Percentiles rank a stretch among this genome's conserved stretches.
phyloP scores from a whole-genome alignment of 35 echinoderm and acorn worm species.

The Heliocidaris tuberculata region DNA sequence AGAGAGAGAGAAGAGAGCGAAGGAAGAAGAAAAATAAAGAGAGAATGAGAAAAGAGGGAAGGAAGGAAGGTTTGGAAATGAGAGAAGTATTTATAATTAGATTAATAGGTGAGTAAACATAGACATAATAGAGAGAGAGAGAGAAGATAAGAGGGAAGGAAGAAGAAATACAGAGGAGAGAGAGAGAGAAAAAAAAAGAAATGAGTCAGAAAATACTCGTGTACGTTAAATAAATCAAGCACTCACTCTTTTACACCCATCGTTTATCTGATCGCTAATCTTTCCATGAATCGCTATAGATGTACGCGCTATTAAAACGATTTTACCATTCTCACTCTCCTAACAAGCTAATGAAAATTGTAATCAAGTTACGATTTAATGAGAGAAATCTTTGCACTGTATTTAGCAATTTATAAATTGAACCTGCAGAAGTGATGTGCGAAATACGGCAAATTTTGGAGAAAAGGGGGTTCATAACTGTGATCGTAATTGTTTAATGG shows the following conservation, averaged over 20 bases:
- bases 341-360: slow-evolving; percentile 35
- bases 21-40: not conserved
- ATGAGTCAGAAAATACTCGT: not conserved
- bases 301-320: not conserved
- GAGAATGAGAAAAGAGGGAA: not conserved
- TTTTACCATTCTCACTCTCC: not conserved
- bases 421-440: not conserved
- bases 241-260: not conserved
- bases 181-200: too few species aligned
- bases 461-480: not conserved
- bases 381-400: not conserved
- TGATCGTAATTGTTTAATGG: not conserved
- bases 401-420: slow-evolving; percentile 6
- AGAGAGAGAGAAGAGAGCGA: too few species aligned
- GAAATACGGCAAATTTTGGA: not conserved
- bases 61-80: not conserved
- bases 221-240: not conserved
- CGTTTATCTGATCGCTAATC: not conserved
- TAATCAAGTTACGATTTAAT: slow-evolving; percentile 19
- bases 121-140: not conserved
- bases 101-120: too few species aligned
- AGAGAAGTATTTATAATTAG: not conserved
- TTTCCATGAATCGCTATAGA: not conserved
- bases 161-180: not conserved
- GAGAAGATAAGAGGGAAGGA: not conserved